Base-by-base conservation (phyloP, 2,797 vertebrate genomes). In the Tangara arthus region DNA sequence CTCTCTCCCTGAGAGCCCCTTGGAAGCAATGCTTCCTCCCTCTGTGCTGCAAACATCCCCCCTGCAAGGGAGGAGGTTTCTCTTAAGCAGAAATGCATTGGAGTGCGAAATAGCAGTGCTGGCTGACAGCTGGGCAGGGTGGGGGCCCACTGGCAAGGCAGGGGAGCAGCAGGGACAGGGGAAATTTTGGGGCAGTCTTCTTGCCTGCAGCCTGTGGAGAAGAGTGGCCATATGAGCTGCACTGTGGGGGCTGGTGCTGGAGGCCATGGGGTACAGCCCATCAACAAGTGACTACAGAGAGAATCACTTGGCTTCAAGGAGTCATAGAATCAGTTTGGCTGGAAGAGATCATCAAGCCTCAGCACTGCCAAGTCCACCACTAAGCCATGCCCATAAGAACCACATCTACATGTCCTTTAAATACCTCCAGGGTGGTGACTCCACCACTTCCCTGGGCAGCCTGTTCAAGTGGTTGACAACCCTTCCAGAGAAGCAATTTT, bases 21-120 rank as follows among this genome's bases (percentile, higher is more conserved):
- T 28, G 55, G 55, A 56, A 75, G 20, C 18, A 23, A 12, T 1
- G 1, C 26, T 68, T 71, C 28, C 34, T 79, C 46, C 15, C 1
- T 12, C 44, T 35, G 50, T 57, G 66, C 49, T 72, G 55, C 59
- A 44, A 21, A 41, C 37, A 12, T 35, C 26, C 13, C 44, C 10
- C 50, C 37, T 60, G 28, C 23, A 56, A 47, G 28, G 34, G 15
- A 63, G 30, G 19, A 64, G 37, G 32, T 6, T 75, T 56, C 34
- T 71, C 37, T 39, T 35, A 8, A 39, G 50, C 46, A 34, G 63
- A 55, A 52, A 64, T 72, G 16, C 24, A 11, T 9, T 8, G 24
- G 41, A 24, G 6, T 49, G 42, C 61, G 65, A 53, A 56, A 14
- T 0, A 0, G 35, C 61, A 22, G 41, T 30, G 17, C 3, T 24